Conservation (phyloP, 2,888 invertebrate genomes). For the Chymomyza amoena region DNA sequence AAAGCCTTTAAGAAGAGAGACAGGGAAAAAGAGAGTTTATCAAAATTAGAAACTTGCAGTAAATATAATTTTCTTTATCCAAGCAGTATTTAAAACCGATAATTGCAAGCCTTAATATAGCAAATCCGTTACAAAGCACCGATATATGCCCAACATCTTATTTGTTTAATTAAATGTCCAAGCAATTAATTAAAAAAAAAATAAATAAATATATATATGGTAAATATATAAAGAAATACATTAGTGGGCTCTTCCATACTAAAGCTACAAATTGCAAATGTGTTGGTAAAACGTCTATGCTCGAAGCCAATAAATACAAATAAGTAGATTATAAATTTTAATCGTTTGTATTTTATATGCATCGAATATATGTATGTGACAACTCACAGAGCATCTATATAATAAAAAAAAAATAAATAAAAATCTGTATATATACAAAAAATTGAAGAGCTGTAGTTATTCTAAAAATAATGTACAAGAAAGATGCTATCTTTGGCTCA, state of each 20-base stretch:
- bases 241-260: background rate
- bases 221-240: conserved; percentile 9
- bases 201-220: conserved; percentile 13
- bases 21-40: background rate
- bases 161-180: background rate
- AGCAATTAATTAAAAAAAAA: conserved; percentile 1
- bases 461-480: background rate
- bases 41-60: too few relatives aligned
- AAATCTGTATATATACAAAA: conserved; percentile 1
- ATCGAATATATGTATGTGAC: background rate
- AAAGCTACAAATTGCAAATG: background rate
- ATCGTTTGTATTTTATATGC: background rate
- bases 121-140: background rate
- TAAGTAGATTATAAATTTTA: background rate
- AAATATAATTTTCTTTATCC: background rate
- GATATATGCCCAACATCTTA: background rate
- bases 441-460: background rate
- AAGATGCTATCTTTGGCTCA: background rate
- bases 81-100: background rate
- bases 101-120: background rate
- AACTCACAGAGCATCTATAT: background rate
- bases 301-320: background rate
- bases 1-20: background rate
- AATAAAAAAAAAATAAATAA: background rate
- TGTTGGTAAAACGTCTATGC: background rate